Conservation (phyloP, 1,140 invertebrate genomes). For the Hylaeus anthracinus region DNA sequence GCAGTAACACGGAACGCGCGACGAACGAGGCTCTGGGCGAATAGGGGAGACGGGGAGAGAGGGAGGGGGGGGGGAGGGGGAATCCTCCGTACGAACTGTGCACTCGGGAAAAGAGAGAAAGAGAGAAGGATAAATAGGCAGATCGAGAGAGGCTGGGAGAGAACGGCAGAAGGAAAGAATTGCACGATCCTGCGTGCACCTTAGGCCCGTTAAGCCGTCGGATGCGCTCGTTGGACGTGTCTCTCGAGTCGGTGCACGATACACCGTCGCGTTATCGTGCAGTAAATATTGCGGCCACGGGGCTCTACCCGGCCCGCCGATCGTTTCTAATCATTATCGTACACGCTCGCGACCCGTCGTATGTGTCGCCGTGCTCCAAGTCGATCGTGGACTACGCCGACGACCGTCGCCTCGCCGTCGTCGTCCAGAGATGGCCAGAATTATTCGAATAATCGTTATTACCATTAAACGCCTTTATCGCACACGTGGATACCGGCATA, state of each 20-base stretch:
- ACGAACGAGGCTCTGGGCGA: constrained; percentile 1
- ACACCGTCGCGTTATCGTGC: constrained; percentile 46
- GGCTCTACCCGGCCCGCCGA: constrained; percentile 20
- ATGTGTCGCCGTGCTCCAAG: constrained; percentile 36
- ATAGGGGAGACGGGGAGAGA: not conserved
- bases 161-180: constrained; percentile 1
- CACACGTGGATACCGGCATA: no score
- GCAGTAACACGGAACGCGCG: constrained; percentile 49
- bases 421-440: not conserved
- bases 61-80: not conserved
- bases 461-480: no score
- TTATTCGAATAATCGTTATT: not conserved
- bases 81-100: constrained; percentile 15
- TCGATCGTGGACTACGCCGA: constrained; percentile 2
- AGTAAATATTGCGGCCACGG: constrained; percentile 44
- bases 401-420: constrained; percentile 23
- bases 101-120: not conserved
- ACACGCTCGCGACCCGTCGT: constrained; percentile 26
- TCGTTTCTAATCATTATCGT: constrained; percentile 56
- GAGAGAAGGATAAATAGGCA: not conserved
- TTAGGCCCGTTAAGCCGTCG: constrained; percentile 55
- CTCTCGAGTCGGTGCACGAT: constrained; percentile 42
- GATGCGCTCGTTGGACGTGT: constrained; percentile 44
- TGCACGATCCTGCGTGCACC: constrained; percentile 41
- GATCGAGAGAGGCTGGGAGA: not conserved